Percentiles rank a stretch among this genome's conserved stretches.
These are phyloP conservation scores for Loriculus beryllinus DNA, from an alignment of 2,797 vertebrate species.

Conservation along the genomic window DNA sequence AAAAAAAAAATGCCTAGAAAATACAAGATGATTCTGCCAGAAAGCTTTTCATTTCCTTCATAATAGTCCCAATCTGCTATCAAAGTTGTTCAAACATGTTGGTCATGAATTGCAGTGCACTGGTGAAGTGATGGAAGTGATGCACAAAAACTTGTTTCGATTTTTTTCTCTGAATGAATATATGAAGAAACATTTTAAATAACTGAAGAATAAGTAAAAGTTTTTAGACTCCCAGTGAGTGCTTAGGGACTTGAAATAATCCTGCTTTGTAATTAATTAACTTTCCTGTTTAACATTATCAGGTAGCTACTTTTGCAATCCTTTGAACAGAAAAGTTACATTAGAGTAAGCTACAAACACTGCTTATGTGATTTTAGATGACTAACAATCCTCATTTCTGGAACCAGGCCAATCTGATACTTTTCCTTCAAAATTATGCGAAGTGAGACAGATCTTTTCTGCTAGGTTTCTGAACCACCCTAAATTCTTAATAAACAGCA, in stretches of 20 bases:
- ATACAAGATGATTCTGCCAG: background rate
- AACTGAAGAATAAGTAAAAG: background rate
- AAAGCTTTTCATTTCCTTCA: background rate
- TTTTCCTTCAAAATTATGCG: background rate
- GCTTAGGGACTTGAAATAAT: background rate
- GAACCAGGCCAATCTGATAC: background rate
- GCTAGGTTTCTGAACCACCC: background rate
- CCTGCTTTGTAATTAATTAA: background rate
- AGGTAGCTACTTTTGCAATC: background rate
- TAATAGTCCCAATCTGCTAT: background rate
- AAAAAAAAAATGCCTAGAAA: background rate
- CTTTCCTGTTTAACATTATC: background rate
- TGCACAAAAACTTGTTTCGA: background rate
- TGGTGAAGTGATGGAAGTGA: background rate
- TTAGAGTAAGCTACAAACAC: background rate
- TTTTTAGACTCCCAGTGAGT: background rate
- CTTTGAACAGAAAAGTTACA: background rate
- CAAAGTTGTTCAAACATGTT: background rate
- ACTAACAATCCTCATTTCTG: background rate
- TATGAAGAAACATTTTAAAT: background rate
- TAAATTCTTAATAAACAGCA: background rate
- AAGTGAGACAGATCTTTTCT: background rate
- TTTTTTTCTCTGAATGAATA: background rate
- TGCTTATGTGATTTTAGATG: background rate
- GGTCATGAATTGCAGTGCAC: background rate